Percentiles rank a stretch among this genome's conserved stretches.
phyloP scores from a whole-genome alignment of 2,113 vertebrate species.

The Anolis carolinensis region DNA sequence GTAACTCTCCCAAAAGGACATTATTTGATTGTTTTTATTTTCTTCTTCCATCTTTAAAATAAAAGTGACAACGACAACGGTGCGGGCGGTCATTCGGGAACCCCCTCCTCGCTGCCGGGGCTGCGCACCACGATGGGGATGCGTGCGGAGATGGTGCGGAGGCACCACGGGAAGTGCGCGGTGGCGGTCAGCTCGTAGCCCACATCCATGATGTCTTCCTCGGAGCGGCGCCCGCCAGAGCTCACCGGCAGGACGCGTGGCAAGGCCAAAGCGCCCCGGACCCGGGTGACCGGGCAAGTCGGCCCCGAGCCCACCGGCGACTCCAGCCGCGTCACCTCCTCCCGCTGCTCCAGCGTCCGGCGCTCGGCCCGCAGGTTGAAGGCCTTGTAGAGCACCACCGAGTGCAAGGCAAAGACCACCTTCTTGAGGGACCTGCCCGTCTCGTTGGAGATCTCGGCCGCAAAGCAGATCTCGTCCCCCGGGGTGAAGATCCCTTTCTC shows the following conservation, averaged over 20 bases:
- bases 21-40: too few relatives aligned
- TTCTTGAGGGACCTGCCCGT: conserved; percentile 45
- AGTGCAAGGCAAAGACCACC: conserved; percentile 10
- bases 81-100: too few relatives aligned
- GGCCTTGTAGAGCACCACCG: conserved; percentile 35
- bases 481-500: conserved; percentile 35
- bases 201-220: conserved; percentile 53
- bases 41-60: too few relatives aligned
- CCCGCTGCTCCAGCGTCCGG: conserved; percentile 9
- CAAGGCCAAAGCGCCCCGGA: conserved; percentile 49
- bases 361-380: conserved; percentile 37
- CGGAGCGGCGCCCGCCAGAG: accelerated
- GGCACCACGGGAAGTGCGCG: conserved; percentile 54
- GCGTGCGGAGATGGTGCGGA: conserved; percentile 14
- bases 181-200: conserved; percentile 54
- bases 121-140: conserved; percentile 41
- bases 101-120: too few relatives aligned
- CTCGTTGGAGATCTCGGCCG: conserved; percentile 51
- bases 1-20: too few relatives aligned
- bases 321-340: conserved; percentile 44
- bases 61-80: too few relatives aligned
- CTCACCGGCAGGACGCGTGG: conserved; percentile 53
- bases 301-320: neutral
- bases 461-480: conserved; percentile 38
- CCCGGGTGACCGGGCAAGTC: conserved; percentile 34